Evolutionary conservation across 2,797 vertebrate species (phyloP), one percentile per base, ranked within the genome.

Genomic region (Lutjanus campechanus): DNA sequence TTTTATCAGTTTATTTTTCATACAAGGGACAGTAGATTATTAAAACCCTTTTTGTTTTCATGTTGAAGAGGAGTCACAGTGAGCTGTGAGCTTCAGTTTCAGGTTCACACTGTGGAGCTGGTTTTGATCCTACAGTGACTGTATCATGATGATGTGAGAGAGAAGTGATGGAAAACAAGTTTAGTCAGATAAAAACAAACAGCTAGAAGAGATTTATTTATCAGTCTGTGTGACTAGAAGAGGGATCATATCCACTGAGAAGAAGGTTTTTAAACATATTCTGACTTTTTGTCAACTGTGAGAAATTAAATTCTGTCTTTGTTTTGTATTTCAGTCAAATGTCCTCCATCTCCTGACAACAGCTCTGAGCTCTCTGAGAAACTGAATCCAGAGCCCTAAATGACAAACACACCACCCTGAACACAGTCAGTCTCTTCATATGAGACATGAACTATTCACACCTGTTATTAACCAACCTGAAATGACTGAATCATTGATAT

Each of bases 371-470:
- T 64, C 13, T 8, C 15, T n/a, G 8, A 73, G 41, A 0, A 43
- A 9, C 66, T 87, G 78, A 54, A 76, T 15, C 71, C 71, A 25
- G 5, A 1, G 0, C 1, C 36, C 46, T 73, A 1, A 81, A 41
- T 1, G 7, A 43, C 7, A 43, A 43, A 22, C 15, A 25, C 22
- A 53, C 1, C 19, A 46, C 1, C 19, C 22, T 59, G 58, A 29
- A 71, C 50, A 25, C 56, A 44, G 85, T 86, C 63, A 81, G 81
- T 73, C 12, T 0, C 8, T 64, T 67, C 36, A 61, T 22, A 2
- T 13, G 4, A 16, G n/a, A 73, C 71, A 47, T 46, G 41, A 40
- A 49, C 8, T 10, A 2, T 20, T 71, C 22, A 59, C 25, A 59
- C 5, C 54, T 47, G 68, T 1, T 58, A 43, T 19, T 47, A 12